A percentile compares a stretch with the other conserved stretches of the same genome.
phyloP scores from a whole-genome alignment of 2,888 invertebrate genomes.

The Pediacus dermestoides region DNA sequence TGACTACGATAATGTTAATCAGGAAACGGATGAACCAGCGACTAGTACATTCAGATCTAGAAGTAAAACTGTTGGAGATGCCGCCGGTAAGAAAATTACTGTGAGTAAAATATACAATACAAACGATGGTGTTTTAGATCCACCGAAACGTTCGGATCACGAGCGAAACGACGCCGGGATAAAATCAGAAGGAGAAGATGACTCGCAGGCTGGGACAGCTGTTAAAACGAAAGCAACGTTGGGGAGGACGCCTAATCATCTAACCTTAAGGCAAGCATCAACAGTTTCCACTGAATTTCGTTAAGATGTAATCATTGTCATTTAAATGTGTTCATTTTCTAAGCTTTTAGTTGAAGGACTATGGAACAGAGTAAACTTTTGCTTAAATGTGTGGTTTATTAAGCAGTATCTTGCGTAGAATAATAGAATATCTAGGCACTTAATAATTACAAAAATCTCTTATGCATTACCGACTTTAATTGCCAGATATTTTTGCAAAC shows the following conservation, averaged over 20 bases:
- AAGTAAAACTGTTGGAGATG: constrained; percentile 89
- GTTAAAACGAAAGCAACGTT: constrained; percentile 60
- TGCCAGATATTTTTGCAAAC: too few species aligned
- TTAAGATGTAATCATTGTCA: too few species aligned
- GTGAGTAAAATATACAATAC: neutral
- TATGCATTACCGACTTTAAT: too few species aligned
- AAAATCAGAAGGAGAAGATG: constrained; percentile 84
- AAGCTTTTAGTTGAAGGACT: too few species aligned
- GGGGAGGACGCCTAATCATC: constrained; percentile 89
- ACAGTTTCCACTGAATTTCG: too few species aligned
- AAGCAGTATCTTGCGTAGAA: too few species aligned
- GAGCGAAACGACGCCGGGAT: constrained; percentile 68
- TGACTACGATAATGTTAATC: constrained; percentile 77
- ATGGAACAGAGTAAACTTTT: too few species aligned
- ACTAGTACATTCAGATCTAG: constrained; percentile 68
- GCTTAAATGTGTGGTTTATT: too few species aligned
- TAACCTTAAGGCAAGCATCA: constrained; percentile 82
- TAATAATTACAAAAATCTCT: too few species aligned
- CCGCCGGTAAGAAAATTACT: constrained; percentile 57
- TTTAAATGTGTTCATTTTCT: too few species aligned
- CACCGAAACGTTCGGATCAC: constrained; percentile 47
- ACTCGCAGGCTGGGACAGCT: constrained; percentile 63
- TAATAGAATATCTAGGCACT: too few species aligned
- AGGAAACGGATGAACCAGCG: constrained; percentile 65
- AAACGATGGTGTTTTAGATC: constrained; percentile 29